Base-by-base conservation (phyloP, 2,888 invertebrate genomes). In the Nomada fabriciana region DNA sequence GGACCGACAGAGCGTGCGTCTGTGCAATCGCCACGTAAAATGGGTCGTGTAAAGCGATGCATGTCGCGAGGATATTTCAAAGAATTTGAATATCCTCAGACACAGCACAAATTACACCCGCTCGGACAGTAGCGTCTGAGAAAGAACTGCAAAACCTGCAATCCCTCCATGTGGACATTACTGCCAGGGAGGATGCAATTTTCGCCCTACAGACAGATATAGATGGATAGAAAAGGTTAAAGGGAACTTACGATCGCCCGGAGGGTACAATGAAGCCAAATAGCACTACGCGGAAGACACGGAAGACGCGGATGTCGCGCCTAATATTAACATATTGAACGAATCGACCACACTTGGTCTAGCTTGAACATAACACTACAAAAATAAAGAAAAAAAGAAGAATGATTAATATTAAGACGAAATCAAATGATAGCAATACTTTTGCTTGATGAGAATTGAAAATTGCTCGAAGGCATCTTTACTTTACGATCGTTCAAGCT, bases 211-310 rank as follows among this genome's bases (percentile, higher is more conserved):
- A 2, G 64, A 36, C 73, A 9, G 1, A 2, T 7, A 69, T 1
- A 82, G 52, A n/a, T 3, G 65, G 73, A 65, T 53, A 2, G 2
- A 25, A 71, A 81, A 65, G 11, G 9, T 52, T 15, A 2, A 61
- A 76, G 71, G 82, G 82, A 81, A 69, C 76, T 55, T 53, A 76
- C 76, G 25, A n/a, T 81, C 55, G 69, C 29, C 25, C 72, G 36
- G 13, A 43, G 55, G 11, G 11, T 0, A n/a, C 61, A 61, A 69
- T 57, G 53, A 57, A 47, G 53, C n/a, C 53, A 11, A 65, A 57
- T 42, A 53, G 53, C 80, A 77, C 80, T 0, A 59, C 65, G 63
- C 82, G 76, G 64, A n/a, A 43, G 52, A 57, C 60, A n/a, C 69
- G 57, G 65, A 23, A 70, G 69, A 52, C 64, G 4, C 71, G 68